Conservation (phyloP, 2,113 vertebrate species). For the Rhabdornis inornatus region DNA sequence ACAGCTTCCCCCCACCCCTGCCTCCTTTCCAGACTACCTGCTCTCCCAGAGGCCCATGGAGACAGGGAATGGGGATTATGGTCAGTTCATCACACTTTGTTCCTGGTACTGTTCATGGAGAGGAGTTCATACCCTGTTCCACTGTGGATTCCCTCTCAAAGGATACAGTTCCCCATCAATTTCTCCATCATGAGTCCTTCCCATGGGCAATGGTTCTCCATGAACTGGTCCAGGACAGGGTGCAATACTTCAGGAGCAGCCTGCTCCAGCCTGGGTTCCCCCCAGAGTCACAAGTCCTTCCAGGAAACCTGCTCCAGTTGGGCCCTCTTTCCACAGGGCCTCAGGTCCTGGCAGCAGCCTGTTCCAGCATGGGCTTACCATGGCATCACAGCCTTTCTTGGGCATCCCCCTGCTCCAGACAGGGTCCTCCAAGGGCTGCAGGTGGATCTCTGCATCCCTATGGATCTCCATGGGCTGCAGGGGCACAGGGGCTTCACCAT, state of each 20-base stretch:
- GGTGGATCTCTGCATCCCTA: not conserved
- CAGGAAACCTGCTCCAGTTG: not conserved
- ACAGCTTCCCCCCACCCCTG: not conserved
- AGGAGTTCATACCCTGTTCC: not conserved
- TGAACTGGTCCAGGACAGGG: not conserved
- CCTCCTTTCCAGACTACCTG: rapidly evolving
- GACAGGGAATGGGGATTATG: not conserved
- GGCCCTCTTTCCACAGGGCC: no score
- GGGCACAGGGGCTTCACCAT: no score
- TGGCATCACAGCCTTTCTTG: not conserved
- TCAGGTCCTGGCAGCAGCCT: not conserved
- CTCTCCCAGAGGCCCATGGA: not conserved
- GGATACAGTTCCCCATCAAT: not conserved
- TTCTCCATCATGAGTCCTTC: not conserved
- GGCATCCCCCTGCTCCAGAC: not conserved
- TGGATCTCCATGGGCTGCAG: not conserved
- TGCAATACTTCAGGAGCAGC: not conserved
- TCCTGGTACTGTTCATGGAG: not conserved
- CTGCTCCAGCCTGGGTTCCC: not conserved
- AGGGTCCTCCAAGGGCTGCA: not conserved
- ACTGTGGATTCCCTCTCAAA: not conserved
- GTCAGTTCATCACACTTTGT: not conserved
- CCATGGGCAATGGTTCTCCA: not conserved
- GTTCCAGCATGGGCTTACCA: not conserved
- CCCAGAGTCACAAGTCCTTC: no score